These are phyloP conservation scores for Bellardia pandia DNA, from an alignment of 2,888 invertebrate genomes.

Conservation along the genomic window DNA sequence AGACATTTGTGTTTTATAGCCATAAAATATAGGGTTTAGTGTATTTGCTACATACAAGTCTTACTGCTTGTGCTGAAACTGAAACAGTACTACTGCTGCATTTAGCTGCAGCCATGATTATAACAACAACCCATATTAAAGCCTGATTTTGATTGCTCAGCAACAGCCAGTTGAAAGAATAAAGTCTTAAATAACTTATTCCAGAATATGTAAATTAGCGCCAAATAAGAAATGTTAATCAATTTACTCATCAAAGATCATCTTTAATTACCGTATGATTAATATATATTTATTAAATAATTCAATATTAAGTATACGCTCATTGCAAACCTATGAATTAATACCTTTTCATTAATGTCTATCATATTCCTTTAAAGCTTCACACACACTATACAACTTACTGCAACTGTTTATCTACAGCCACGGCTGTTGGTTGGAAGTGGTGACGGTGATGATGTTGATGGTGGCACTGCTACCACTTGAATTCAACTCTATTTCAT, in stretches of 20 bases:
- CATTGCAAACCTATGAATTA: not conserved
- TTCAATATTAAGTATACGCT: too few relatives aligned
- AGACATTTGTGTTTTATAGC: conserved; percentile 46
- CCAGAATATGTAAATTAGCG: too few relatives aligned
- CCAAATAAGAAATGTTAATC: too few relatives aligned
- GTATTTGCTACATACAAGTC: not conserved
- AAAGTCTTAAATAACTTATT: not conserved
- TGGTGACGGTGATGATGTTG: conserved; percentile 18
- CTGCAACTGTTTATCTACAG: conserved; percentile 23
- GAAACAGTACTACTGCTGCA: not conserved
- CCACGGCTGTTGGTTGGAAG: conserved; percentile 15
- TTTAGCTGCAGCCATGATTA: not conserved
- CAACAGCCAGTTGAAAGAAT: conserved; percentile 8
- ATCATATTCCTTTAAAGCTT: not conserved
- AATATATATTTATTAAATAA: too few relatives aligned
- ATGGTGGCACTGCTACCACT: conserved; percentile 35
- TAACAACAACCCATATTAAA: not conserved
- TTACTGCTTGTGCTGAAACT: not conserved
- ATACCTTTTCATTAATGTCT: not conserved
- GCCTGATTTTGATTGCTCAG: conserved; percentile 30
- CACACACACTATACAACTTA: not conserved
- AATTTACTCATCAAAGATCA: too few relatives aligned
- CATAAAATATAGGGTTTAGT: conserved; percentile 35
- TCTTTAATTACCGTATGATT: too few relatives aligned
- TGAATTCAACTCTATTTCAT: conserved; percentile 57